A percentile compares a stretch with the other conserved stretches of the same genome.
Conservation (phyloP, 2,797 vertebrate species). For the Typhlichthys subterraneus region DNA sequence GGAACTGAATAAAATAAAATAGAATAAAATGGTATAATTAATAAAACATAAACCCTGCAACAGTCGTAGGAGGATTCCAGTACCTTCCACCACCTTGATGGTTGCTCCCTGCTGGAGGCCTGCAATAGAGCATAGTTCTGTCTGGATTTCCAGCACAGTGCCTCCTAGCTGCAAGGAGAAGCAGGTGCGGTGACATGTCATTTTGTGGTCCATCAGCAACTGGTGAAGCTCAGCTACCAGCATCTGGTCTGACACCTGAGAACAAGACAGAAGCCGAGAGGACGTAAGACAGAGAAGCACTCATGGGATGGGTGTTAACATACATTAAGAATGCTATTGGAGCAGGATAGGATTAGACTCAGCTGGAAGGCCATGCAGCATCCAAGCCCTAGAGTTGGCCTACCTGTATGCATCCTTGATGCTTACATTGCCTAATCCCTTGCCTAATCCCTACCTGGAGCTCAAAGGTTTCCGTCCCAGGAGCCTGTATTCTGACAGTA, state of each 20-base stretch:
- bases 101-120: slow-evolving; percentile 84
- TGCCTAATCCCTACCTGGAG: slow-evolving; percentile 81
- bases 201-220: slow-evolving; percentile 91
- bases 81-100: slow-evolving; percentile 93
- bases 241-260: slow-evolving; percentile 92
- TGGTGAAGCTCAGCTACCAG: slow-evolving; percentile 95
- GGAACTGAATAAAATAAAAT: too few relatives aligned
- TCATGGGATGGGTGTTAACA: background rate
- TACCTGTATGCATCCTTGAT: too few relatives aligned
- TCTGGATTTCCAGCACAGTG: slow-evolving; percentile 83
- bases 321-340: too few relatives aligned
- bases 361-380: background rate
- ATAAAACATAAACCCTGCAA: background rate
- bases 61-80: slow-evolving; percentile 22
- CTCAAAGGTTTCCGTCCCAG: slow-evolving; percentile 85
- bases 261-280: background rate
- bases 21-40: too few relatives aligned
- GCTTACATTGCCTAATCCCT: slow-evolving; percentile 5
- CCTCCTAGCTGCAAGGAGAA: slow-evolving; percentile 91
- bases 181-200: slow-evolving; percentile 91
- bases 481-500: slow-evolving; percentile 86
- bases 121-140: slow-evolving; percentile 84
- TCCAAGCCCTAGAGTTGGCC: too few relatives aligned
- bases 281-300: background rate
- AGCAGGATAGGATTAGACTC: background rate